Evolutionary conservation across 2,113 vertebrate species (phyloP), one percentile per base, ranked within the genome.

Genomic region (Oxyruncus cristatus): DNA sequence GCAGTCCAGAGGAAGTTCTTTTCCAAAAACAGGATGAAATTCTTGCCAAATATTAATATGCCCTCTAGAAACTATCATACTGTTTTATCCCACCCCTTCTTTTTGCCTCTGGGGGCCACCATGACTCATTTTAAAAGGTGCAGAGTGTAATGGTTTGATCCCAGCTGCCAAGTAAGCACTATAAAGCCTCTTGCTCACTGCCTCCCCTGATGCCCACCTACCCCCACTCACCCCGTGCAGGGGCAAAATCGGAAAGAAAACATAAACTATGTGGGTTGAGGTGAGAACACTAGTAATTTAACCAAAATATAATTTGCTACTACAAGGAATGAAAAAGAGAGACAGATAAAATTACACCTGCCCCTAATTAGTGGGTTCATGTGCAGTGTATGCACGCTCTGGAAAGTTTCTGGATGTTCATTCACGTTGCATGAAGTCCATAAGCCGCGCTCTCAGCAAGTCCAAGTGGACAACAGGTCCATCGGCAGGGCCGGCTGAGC

Each of bases 401-500:
- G 8, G 15, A 6, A 21, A 27, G 14, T 9, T 28, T 6, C 11
- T 26, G 52, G 30, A 1, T 14, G 19, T 9, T 65, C 14, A 9
- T 12, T 39, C 23, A 32, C 3, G 12, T 35, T 3, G 10, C 35
- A 2, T 0, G 82, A 47, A 18, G 42, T 42, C 42, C 44, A 5
- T 9, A 12, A 32, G 20, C 62, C 26, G 11, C 14, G 11, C 46
- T 41, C 63, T 39, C 46, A 17, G 30, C 41, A 14, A 1, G 42
- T 20, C 49, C 22, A 3, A 12, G 62, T 12, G 61, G 32, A 8
- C 0, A 8, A 66, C 55, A 6, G 55, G 12, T 37, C 2, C 73
- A 5, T 1, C 3, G 12, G 63, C 84, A 4, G 44, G 23, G 20
- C 14, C 8, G 17, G 24, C 5, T 0, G 6, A 17, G 26, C 0